Conservation (phyloP, 2,113 vertebrate genomes). For the Malurus cyaneus region DNA sequence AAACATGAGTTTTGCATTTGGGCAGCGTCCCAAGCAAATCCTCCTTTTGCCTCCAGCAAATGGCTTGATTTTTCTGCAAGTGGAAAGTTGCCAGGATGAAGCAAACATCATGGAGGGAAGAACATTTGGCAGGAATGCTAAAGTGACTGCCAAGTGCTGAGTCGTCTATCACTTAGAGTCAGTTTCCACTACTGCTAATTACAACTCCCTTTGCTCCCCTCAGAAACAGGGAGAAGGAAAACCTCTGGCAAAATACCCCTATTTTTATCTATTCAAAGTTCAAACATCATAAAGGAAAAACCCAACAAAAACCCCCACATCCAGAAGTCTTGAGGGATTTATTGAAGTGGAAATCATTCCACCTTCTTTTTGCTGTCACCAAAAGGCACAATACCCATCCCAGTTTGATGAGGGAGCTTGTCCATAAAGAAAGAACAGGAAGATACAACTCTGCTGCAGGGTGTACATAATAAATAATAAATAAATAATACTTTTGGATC, state of each 20-base stretch:
- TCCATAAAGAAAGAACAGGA: not conserved
- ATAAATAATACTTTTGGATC: not conserved
- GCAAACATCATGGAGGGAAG: constrained; percentile 40
- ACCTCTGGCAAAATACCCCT: not conserved
- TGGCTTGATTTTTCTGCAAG: constrained; percentile 18
- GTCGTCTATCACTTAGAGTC: constrained; percentile 43
- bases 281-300: not conserved
- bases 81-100: constrained; percentile 51
- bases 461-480: not conserved
- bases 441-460: not conserved
- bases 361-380: not conserved
- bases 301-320: not conserved
- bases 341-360: not conserved
- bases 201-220: constrained; percentile 25
- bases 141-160: constrained; percentile 44
- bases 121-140: constrained; percentile 31
- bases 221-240: not conserved
- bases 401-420: not conserved
- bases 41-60: constrained; percentile 21
- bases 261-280: not conserved
- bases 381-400: not conserved
- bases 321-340: not conserved
- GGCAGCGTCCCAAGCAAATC: constrained; percentile 34
- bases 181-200: constrained; percentile 43
- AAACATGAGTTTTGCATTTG: not conserved